Evolutionary conservation across 2,113 vertebrate genomes (phyloP), one percentile per base, ranked within the genome.

Genomic region (Centrocercus urophasianus): DNA sequence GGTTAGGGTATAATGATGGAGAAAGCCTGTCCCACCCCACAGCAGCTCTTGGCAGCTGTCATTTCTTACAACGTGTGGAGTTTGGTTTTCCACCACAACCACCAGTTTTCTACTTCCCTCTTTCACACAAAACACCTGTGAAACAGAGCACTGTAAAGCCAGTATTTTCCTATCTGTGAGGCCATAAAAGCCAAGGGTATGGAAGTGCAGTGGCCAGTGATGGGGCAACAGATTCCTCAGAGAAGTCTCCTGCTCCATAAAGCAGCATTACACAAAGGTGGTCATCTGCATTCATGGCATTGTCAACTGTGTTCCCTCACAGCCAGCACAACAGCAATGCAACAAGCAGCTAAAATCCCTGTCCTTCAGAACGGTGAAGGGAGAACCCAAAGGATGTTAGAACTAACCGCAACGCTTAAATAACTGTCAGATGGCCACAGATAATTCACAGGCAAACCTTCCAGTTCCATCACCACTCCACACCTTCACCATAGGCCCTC

Each of bases 1-100:
- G 1, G 0, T 0, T 27, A 18, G 65, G 54, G 15, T 1, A 0
- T 6, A 8, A 10, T 0, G 3, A 3, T 3, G 88, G 6, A 6
- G 66, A 59, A 5, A 9, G 17, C 28, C 47, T 7, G 38, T 34
- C 22, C 72, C 65, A 13, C 2, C 3, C 34, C 15, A 9, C 63
- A 8, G 75, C 2, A 10, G 1, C 0, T 2, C 45, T 2, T 21
- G 15, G 10, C 34, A 24, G 30, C 21, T 19, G 2, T 2, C 13
- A 0, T 61, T 15, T 4, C 1, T 2, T 27, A 7, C 3, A 25
- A 0, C 5, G 21, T 20, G 13, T 5, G 11, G 0, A 7, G 6
- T 1, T 8, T 30, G 27, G 28, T 10, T 32, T 45, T 4, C 77
- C 77, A 30, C n/a, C 83, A 42, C 36, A 45, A 5, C 42, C 50